phyloP scores from a whole-genome alignment of 2,113 vertebrate species.

The Echinops telfairi region DNA sequence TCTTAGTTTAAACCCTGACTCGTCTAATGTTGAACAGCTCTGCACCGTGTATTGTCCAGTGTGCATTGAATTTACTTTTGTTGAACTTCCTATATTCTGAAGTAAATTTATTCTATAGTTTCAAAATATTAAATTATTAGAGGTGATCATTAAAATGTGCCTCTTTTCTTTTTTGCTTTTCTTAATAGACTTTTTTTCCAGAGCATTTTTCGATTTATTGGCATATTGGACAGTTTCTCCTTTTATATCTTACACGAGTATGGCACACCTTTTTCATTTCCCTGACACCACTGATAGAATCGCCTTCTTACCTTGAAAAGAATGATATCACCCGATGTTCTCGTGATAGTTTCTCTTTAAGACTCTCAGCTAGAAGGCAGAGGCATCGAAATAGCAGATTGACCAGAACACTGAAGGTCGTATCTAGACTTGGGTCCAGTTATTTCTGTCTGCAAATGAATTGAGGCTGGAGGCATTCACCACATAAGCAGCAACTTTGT shows the following conservation, averaged over 20 bases:
- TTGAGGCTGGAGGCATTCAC: neutral
- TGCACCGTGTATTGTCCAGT: neutral
- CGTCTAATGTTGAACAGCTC: neutral
- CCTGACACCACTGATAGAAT: neutral
- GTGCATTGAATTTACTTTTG: neutral
- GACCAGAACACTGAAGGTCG: no score
- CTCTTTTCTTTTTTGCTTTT: neutral
- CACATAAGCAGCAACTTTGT: neutral
- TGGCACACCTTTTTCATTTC: neutral
- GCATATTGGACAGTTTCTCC: neutral
- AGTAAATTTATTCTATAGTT: constrained; percentile 8
- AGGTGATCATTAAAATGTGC: neutral
- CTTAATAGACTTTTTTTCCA: neutral
- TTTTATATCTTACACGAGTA: no score
- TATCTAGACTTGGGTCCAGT: neutral
- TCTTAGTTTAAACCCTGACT: constrained; percentile 23
- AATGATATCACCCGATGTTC: neutral
- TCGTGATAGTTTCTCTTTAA: constrained; percentile 41
- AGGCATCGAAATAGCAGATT: no score
- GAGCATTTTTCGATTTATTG: neutral
- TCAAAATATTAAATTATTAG: constrained; percentile 12
- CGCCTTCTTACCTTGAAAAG: constrained; percentile 14
- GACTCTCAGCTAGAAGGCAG: neutral
- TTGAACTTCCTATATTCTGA: constrained; percentile 9
- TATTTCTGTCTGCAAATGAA: neutral